Evolutionary conservation across 2,797 vertebrate genomes (phyloP).

Genomic region (Lepidocolaptes lacrymiger): DNA sequence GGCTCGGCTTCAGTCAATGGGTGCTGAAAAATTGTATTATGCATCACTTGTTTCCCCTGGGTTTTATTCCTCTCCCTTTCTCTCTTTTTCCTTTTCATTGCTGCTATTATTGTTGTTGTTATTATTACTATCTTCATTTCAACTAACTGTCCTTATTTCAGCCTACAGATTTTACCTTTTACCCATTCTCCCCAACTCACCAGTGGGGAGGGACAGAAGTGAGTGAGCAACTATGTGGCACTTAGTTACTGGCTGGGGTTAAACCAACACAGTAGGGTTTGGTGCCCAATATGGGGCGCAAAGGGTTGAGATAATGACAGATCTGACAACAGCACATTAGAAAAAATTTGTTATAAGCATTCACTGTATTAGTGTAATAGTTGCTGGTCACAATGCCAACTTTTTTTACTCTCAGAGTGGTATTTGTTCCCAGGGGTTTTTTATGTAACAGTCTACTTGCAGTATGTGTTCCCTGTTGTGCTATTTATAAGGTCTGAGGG

Average conservation of each 20-base stretch:
- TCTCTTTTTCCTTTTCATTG: not conserved
- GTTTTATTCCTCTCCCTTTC: not conserved
- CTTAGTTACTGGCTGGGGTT: not conserved
- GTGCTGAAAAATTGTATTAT: not conserved
- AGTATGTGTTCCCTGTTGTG: not conserved
- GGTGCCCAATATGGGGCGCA: too few relatives aligned
- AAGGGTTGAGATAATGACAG: not conserved
- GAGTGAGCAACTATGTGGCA: not conserved
- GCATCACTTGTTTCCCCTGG: not conserved
- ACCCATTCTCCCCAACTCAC: rapidly evolving
- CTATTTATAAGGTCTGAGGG: not conserved
- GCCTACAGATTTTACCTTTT: not conserved
- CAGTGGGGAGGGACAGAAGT: not conserved
- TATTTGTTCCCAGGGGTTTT: not conserved
- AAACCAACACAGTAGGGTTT: not conserved
- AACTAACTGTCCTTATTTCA: not conserved
- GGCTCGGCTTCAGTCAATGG: not conserved
- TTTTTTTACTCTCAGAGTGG: not conserved
- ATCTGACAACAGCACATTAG: not conserved
- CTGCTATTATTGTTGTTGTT: not conserved
- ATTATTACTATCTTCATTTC: not conserved
- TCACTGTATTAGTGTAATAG: not conserved
- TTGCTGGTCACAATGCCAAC: not conserved
- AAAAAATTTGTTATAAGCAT: not conserved
- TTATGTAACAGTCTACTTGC: not conserved